Base-by-base conservation (phyloP, 2,797 vertebrate species). In the Yasuhikotakia modesta region DNA sequence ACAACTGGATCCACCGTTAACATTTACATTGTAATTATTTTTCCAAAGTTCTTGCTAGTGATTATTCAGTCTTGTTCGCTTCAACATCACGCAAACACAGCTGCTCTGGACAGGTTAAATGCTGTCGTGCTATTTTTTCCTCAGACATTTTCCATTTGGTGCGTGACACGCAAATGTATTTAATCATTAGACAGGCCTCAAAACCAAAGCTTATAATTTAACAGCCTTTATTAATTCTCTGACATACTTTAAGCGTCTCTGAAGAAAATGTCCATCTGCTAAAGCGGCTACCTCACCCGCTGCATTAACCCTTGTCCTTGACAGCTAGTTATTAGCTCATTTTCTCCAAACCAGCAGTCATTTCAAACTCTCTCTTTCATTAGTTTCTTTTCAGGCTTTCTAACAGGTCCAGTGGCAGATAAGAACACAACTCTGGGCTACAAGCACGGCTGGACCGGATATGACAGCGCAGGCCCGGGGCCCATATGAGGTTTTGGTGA, bases 321-420 rank as follows among this genome's bases (percentile, higher is more conserved):
- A 82, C 81, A 82, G 69, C 70, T 70, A 71, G 76, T 66, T 73
- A 85, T 85, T 81, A 85, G 57, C 66, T 77, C 75, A 77, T 77
- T 77, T 57, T 70, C 57, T 52, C 30, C 11, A 3, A 63, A 11
- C 58, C 63, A 57, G 55, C 76, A 70, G 63, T 55, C 67, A 35
- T 73, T 60, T 60, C 11, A 48, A 71, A 71, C 30, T 61, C 17
- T 69, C 50, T 6, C 55, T 66, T 52, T 70, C 53, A 70, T 73
- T 43, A 77, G 60, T 32, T 79, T 68, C 19, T 70, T 52, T 30
- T 39, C 73, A 55, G 58, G 46, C 73, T 74, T 72, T 69, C 32
- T 35, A 70, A 60, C 39, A 35, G 17, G 12, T 32, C 27, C 21
- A 5, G 39, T 52, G 55, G 43, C 27, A 77, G 75, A 77, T 43